A percentile compares a stretch with the other conserved stretches of the same genome.
Evolutionary conservation across 1,140 invertebrate genomes (phyloP).

Genomic region (Aphelinus atriplicis): DNA sequence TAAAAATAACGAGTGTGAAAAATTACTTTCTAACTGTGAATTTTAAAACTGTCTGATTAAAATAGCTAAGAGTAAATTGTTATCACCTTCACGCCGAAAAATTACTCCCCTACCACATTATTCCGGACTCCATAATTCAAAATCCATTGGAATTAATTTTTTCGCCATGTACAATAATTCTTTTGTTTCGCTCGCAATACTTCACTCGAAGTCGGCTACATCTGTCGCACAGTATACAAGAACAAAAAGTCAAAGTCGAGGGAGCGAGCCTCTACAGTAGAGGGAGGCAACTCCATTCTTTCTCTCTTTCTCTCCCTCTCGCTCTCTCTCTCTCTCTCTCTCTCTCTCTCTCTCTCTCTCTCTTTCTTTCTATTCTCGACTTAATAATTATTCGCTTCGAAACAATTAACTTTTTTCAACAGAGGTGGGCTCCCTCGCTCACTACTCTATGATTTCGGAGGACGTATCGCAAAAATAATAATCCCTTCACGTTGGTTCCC

Average conservation of each 20-base stretch:
- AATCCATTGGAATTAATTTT: no score
- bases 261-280: neutral
- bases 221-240: neutral
- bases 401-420: slow-evolving; percentile 58
- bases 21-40: no score
- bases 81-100: no score
- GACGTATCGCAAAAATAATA: slow-evolving; percentile 56
- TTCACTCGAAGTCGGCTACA: neutral
- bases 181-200: neutral
- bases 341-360: slow-evolving; percentile 1
- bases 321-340: no score
- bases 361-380: slow-evolving; percentile 2
- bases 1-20: no score
- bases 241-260: neutral
- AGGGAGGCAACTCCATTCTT: neutral
- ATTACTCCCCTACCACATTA: no score
- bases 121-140: no score
- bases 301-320: no score
- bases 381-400: slow-evolving; percentile 57
- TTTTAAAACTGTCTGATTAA: no score
- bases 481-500: slow-evolving; percentile 23
- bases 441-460: slow-evolving; percentile 59
- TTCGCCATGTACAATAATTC: no score
- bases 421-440: slow-evolving; percentile 42
- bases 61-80: no score